phyloP scores from a whole-genome alignment of 2,888 invertebrate genomes.

The Brachynemurus nebulosus region DNA sequence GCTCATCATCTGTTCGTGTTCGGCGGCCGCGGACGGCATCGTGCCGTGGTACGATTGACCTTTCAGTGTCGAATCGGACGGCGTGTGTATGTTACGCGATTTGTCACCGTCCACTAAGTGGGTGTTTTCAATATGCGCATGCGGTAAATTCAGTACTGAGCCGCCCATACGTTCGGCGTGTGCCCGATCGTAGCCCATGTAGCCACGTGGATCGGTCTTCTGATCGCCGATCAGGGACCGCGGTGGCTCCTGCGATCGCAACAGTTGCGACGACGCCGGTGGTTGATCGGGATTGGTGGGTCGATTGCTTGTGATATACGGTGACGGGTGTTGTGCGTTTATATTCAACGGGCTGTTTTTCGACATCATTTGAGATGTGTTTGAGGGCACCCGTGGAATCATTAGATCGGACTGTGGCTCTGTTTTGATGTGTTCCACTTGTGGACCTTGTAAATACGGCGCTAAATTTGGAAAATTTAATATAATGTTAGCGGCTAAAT shows the following conservation, averaged over 20 bases:
- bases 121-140: neutral
- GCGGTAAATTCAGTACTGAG: too few species aligned
- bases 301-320: conserved; percentile 14
- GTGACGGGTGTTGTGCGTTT: conserved; percentile 24
- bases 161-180: neutral
- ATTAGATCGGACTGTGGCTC: conserved; percentile 43
- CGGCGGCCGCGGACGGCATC: neutral
- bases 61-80: neutral
- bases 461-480: conserved; percentile 16
- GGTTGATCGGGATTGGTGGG: conserved; percentile 14
- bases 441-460: conserved; percentile 42
- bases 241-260: conserved; percentile 23
- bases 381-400: conserved; percentile 24
- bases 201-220: conserved; percentile 24
- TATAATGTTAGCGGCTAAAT: neutral
- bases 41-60: neutral
- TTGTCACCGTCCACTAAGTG: neutral
- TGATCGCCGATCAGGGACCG: conserved; percentile 11
- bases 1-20: neutral
- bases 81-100: neutral
- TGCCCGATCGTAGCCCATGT: conserved; percentile 23
- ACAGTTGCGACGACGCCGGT: conserved; percentile 24
- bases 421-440: conserved; percentile 58
- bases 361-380: conserved; percentile 27
- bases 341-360: conserved; percentile 20